Percentiles rank a stretch among this genome's conserved stretches.
These are phyloP conservation scores for Tautogolabrus adspersus DNA, from an alignment of 2,113 vertebrate species.

Conservation along the genomic window DNA sequence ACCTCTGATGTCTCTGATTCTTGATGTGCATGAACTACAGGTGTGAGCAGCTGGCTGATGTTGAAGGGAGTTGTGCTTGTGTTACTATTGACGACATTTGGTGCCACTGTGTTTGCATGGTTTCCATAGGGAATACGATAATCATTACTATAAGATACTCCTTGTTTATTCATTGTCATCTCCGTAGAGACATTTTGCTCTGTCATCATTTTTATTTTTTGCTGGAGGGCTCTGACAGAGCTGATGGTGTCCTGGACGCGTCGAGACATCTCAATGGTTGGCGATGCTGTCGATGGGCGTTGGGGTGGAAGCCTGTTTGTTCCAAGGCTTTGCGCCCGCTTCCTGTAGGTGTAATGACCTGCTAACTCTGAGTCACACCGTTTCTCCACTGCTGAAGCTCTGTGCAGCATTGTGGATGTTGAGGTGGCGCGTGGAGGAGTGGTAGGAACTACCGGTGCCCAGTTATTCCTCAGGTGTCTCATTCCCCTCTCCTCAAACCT, in stretches of 20 bases:
- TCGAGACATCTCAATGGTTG: slow-evolving; percentile 75
- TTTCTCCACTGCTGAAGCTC: slow-evolving; percentile 75
- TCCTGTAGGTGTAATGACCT: slow-evolving; percentile 85
- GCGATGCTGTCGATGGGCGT: slow-evolving; percentile 83
- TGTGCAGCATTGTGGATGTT: slow-evolving; percentile 72
- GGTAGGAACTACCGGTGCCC: slow-evolving; percentile 46
- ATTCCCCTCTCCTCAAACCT: slow-evolving; percentile 60
- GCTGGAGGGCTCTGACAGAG: slow-evolving; percentile 71
- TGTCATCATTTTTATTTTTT: slow-evolving; percentile 73
- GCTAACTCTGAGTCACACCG: slow-evolving; percentile 78
- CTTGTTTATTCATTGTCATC: slow-evolving; percentile 36
- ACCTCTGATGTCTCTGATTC: slow-evolving; percentile 72
- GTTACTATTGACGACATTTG: slow-evolving; percentile 33
- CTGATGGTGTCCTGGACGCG: slow-evolving; percentile 76
- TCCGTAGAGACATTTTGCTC: slow-evolving; percentile 49
- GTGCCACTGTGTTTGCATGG: slow-evolving; percentile 8
- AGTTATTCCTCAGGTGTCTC: slow-evolving; percentile 55
- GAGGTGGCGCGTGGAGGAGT: slow-evolving; percentile 51
- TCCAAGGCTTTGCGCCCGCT: slow-evolving; percentile 74
- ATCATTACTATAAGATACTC: slow-evolving; percentile 33
- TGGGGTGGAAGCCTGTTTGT: slow-evolving; percentile 73
- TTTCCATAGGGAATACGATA: slow-evolving; percentile 26
- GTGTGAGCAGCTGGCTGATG: slow-evolving; percentile 88
- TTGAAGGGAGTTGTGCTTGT: slow-evolving; percentile 83
- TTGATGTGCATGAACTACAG: slow-evolving; percentile 83